Evolutionary conservation across 2,797 vertebrate species (phyloP), one percentile per base, ranked within the genome.

Genomic region (Phrynocephalus guinanensis): DNA sequence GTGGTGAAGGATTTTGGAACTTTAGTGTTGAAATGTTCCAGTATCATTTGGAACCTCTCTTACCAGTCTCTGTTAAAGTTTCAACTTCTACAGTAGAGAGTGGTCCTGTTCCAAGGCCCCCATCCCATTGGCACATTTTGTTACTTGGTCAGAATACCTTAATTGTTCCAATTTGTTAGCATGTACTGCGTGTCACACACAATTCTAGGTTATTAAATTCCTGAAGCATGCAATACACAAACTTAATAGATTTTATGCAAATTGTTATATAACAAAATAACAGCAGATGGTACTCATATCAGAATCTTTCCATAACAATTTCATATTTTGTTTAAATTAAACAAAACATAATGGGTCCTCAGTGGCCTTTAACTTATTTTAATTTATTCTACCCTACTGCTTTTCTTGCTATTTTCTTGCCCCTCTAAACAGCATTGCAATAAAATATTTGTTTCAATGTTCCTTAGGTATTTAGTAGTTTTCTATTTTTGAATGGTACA

Each of bases 211-310:
- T 96, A 97, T 96, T 97, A 96, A 96, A 95, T 95, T 96, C 79
- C 81, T 93, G 93, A 94, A 96, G 92, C 94, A 93, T 96, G 92
- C 89, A 93, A 92, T 95, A 96, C 83, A 94, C 13, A n/a, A 95
- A 94, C 91, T 95, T 96, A 96, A 97, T 97, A 96, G 96, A 96
- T 94, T 97, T 97, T 96, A 97, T 97, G 96, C 96, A 97, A 97
- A 97, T 97, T 78, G 24, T 97, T 95, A 95, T 92, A 93, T 94
- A 95, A 95, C 93, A 95, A 96, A 95, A 96, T 95, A 95, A 93
- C 87, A 95, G 89, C 97, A 97, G 95, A 96, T 96, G 96, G 95
- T 95, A 93, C 81, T 95, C 93, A 94, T 56, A 93, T 93, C 86
- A 93, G 88, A 96, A 94, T 95, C 78, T 94, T 96, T 94, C 90